Percentiles rank a stretch among this genome's conserved stretches.
Conservation (phyloP, 2,113 vertebrate genomes). For the Spea bombifrons region DNA sequence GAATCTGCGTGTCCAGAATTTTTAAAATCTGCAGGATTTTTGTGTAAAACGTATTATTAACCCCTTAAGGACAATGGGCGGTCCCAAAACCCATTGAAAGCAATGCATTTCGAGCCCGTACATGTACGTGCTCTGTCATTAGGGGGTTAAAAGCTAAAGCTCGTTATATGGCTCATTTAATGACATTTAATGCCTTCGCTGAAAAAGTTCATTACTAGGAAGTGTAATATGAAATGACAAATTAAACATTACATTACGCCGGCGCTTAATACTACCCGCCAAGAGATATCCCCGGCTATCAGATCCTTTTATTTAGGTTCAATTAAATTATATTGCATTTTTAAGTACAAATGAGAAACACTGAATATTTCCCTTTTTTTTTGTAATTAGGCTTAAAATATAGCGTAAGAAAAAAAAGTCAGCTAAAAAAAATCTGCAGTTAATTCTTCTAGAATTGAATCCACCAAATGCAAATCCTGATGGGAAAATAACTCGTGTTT, state of each 20-base stretch:
- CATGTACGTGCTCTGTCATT: too few relatives aligned
- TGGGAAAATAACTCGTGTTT: slow-evolving; percentile 43
- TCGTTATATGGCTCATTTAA: slow-evolving; percentile 47
- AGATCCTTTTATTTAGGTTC: slow-evolving; percentile 33
- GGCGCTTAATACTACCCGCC: slow-evolving; percentile 22
- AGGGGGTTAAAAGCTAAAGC: slow-evolving; percentile 45
- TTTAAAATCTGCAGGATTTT: slow-evolving; percentile 32
- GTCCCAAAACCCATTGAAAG: too few relatives aligned
- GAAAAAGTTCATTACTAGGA: slow-evolving; percentile 40
- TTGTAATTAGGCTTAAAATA: slow-evolving; percentile 43
- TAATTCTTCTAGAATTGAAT: slow-evolving; percentile 13
- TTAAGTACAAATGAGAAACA: slow-evolving; percentile 34
- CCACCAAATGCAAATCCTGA: slow-evolving; percentile 36
- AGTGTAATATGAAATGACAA: slow-evolving; percentile 35
- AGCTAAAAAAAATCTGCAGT: slow-evolving; percentile 26
- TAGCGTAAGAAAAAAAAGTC: slow-evolving; percentile 22
- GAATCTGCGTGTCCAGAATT: slow-evolving; percentile 12
- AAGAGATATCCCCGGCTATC: slow-evolving; percentile 32
- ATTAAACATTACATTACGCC: slow-evolving; percentile 42
- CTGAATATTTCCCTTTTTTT: slow-evolving; percentile 27
- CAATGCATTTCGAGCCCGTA: too few relatives aligned
- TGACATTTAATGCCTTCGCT: slow-evolving; percentile 43
- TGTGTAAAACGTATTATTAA: slow-evolving; percentile 27
- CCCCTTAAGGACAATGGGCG: too few relatives aligned
- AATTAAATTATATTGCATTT: slow-evolving; percentile 46